Percentiles rank a stretch among this genome's conserved stretches.
These are phyloP conservation scores for Sigmodon hispidus DNA, from an alignment of 2,113 vertebrate species.

Conservation along the genomic window DNA sequence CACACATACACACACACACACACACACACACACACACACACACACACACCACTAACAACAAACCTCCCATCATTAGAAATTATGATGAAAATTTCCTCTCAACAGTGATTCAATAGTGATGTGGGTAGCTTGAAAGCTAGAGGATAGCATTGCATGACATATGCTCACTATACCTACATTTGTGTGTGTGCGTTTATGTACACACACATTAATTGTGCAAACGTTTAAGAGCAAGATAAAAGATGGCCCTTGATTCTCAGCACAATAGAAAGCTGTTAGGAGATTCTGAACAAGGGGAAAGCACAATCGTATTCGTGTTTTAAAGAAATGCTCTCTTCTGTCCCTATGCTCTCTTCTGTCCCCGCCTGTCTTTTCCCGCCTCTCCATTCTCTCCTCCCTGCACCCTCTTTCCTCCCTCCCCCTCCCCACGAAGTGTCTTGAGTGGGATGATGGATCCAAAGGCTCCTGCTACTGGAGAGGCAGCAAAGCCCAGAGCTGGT, in stretches of 20 bases:
- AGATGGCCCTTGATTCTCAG: background rate
- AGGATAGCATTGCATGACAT: background rate
- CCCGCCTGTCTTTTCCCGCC: background rate
- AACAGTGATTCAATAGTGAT: rapidly evolving
- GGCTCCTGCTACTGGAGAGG: background rate
- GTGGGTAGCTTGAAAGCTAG: background rate
- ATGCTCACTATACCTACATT: background rate
- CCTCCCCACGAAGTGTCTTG: background rate
- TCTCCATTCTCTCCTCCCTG: background rate
- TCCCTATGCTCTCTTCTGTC: background rate
- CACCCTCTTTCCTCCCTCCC: background rate
- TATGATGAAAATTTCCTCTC: background rate
- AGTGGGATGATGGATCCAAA: background rate
- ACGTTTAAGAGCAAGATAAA: background rate
- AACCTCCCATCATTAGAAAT: background rate
- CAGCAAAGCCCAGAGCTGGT: background rate
- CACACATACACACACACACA: rapidly evolving
- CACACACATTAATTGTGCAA: background rate
- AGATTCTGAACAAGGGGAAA: slow-evolving; percentile 8
- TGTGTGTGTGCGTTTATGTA: background rate
- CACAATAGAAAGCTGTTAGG: background rate
- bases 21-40: background rate
- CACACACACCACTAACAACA: background rate
- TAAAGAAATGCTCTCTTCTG: background rate
- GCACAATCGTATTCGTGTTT: background rate